phyloP scores from a whole-genome alignment of 2,113 vertebrate species.

The Pontoporia blainvillei region DNA sequence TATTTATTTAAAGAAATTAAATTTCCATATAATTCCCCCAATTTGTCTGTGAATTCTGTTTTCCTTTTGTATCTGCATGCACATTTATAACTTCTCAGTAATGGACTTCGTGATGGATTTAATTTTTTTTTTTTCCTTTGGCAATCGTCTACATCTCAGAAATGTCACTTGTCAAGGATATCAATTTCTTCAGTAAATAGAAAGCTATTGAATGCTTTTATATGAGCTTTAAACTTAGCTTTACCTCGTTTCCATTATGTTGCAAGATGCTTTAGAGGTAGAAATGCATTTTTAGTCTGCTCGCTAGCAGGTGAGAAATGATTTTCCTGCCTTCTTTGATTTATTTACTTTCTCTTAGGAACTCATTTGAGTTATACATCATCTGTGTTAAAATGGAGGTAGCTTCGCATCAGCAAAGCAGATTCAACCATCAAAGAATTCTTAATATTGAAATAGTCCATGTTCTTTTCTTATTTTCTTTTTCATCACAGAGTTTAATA shows the following conservation, averaged over 20 bases:
- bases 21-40: neutral
- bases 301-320: conserved; percentile 25
- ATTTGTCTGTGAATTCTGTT: neutral
- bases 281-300: conserved; percentile 12
- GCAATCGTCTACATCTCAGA: conserved; percentile 10
- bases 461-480: conserved; percentile 2
- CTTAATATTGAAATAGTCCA: neutral
- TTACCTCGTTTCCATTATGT: conserved; percentile 52
- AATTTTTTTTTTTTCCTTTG: conserved; percentile 22
- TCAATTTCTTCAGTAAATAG: conserved; percentile 45
- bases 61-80: neutral
- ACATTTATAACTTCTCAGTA: neutral
- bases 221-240: conserved; percentile 36
- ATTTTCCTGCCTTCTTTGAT: conserved; percentile 20
- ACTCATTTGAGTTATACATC: neutral
- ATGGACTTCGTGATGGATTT: neutral
- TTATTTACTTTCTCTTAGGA: conserved; percentile 35
- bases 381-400: neutral
- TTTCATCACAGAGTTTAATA: neutral
- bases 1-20: conserved; percentile 9
- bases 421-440: neutral
- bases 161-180: conserved; percentile 38
- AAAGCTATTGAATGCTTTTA: conserved; percentile 39
- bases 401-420: neutral
- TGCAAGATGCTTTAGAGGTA: conserved; percentile 28